Evolutionary conservation across 2,797 vertebrate species (phyloP).

Genomic region (Lophotriccus pileatus): DNA sequence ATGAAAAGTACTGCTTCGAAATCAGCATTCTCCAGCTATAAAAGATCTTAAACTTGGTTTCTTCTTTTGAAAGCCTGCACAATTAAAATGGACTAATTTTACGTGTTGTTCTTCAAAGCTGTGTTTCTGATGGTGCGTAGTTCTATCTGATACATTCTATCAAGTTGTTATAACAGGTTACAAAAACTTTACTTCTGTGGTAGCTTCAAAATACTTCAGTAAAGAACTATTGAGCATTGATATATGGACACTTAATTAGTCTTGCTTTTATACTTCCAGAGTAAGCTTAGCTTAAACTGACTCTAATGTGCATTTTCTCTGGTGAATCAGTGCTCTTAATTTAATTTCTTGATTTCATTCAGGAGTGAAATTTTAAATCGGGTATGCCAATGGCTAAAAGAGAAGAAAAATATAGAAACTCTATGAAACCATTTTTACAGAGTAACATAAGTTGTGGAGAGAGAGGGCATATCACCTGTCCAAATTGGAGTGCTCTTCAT

Average conservation of each 20-base stretch:
- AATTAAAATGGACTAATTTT: background rate
- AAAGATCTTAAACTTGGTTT: background rate
- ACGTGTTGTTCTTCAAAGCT: background rate
- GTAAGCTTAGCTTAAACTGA: background rate
- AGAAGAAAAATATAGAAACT: background rate
- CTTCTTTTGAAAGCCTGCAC: background rate
- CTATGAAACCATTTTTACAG: background rate
- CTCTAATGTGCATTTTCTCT: background rate
- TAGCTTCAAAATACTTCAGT: background rate
- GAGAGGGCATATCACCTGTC: background rate
- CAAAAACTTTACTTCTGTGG: background rate
- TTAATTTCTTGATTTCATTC: background rate
- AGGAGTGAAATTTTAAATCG: background rate
- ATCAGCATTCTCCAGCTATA: background rate
- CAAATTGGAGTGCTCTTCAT: background rate
- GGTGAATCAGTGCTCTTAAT: background rate
- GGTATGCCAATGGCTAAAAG: background rate
- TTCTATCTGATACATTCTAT: background rate
- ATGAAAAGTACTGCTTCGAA: accelerated
- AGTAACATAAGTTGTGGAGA: background rate
- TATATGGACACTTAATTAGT: background rate
- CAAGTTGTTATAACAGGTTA: background rate
- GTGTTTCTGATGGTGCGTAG: background rate
- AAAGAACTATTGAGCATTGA: background rate
- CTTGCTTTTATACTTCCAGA: background rate